Conservation (phyloP, 1,140 invertebrate genomes). For the Zophobas morio region DNA sequence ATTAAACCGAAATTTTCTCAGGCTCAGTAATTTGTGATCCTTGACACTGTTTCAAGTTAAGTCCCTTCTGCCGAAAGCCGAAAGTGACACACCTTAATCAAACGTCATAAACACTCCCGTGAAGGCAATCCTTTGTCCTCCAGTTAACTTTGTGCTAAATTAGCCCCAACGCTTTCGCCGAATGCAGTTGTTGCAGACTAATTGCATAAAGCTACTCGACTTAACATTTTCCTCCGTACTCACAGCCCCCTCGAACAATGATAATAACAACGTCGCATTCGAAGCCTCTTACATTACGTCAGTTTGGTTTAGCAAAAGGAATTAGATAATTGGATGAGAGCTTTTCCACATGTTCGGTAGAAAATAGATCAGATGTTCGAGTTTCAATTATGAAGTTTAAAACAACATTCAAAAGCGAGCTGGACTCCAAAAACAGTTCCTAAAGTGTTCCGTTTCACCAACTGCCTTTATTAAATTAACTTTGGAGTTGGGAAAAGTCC, state of each 20-base stretch:
- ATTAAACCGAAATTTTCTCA: too few species aligned
- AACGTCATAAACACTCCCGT: too few species aligned
- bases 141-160: too few species aligned
- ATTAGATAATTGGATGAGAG: slow-evolving; percentile 25
- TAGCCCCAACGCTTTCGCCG: too few species aligned
- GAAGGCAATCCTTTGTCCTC: too few species aligned
- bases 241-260: background rate
- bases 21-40: too few species aligned
- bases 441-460: slow-evolving; percentile 1
- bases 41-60: too few species aligned
- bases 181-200: too few species aligned
- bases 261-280: slow-evolving; percentile 20
- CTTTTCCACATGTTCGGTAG: slow-evolving; percentile 16
- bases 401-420: slow-evolving; percentile 3
- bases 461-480: slow-evolving; percentile 7
- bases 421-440: background rate
- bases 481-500: background rate
- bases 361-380: slow-evolving; percentile 17
- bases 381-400: slow-evolving; percentile 24
- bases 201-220: too few species aligned
- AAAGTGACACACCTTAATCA: too few species aligned
- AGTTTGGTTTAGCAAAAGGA: background rate
- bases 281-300: slow-evolving; percentile 2
- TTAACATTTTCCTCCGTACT: background rate
- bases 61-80: too few species aligned